These are phyloP conservation scores for Noctua comes DNA, from an alignment of 2,888 invertebrate genomes.

Conservation along the genomic window DNA sequence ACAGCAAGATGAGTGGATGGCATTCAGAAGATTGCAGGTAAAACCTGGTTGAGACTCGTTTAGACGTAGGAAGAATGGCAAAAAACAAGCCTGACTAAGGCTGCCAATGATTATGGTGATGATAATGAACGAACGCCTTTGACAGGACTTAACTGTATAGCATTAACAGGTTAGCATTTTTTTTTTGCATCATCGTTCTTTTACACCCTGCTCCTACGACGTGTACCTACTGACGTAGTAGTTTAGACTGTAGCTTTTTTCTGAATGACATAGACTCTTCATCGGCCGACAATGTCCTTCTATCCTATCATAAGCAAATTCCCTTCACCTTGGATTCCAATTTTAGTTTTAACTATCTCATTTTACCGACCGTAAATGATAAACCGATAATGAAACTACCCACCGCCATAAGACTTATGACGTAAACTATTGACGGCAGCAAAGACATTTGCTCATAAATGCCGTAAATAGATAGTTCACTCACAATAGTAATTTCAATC, in stretches of 20 bases:
- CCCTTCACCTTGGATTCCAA: not conserved
- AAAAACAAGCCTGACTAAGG: not conserved
- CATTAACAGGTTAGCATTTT: too few relatives aligned
- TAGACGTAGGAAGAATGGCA: not conserved
- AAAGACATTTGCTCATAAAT: constrained; percentile 8
- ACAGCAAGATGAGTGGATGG: not conserved
- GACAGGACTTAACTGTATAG: too few relatives aligned
- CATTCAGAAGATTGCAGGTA: not conserved
- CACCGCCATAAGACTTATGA: constrained; percentile 4
- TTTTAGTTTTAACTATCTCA: not conserved
- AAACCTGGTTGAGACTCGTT: not conserved
- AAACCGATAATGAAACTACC: not conserved
- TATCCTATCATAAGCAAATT: not conserved
- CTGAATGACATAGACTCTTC: too few relatives aligned
- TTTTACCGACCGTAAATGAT: not conserved
- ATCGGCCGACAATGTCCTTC: not conserved
- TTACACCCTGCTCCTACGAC: too few relatives aligned
- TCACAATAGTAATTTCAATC: constrained; percentile 1
- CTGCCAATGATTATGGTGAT: not conserved
- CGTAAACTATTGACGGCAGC: constrained; percentile 3
- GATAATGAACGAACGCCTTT: not conserved
- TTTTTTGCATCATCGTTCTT: too few relatives aligned
- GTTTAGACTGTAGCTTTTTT: too few relatives aligned
- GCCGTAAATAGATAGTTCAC: not conserved
- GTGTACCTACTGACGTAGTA: too few relatives aligned